Evolutionary conservation across 1,140 invertebrate species (phyloP).

Genomic region (Rhizoglyphus robini): DNA sequence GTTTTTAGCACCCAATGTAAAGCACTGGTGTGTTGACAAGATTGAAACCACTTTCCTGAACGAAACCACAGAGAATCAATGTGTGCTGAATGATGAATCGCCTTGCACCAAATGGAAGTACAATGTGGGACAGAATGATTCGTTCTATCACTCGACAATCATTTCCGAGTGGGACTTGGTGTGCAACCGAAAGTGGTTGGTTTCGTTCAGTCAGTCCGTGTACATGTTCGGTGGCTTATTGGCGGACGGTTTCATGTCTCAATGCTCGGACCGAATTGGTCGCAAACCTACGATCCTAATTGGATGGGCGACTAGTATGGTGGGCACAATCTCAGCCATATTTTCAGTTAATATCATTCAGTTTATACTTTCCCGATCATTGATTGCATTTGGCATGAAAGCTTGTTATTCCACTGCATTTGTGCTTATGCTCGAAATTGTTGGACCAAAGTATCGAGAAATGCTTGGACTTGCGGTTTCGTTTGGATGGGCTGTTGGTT

Average conservation of each 20-base stretch:
- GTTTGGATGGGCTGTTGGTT: conserved; percentile 62
- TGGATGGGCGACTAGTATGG: conserved; percentile 19
- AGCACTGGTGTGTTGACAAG: conserved; percentile 21
- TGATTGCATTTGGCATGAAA: conserved; percentile 11
- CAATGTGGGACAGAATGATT: conserved; percentile 20
- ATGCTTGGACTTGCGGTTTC: conserved; percentile 59
- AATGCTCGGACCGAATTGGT: conserved; percentile 57
- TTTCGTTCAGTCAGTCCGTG: conserved; percentile 55
- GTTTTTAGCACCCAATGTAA: conserved; percentile 19
- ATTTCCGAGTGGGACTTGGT: conserved; percentile 49
- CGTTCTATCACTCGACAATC: conserved; percentile 21
- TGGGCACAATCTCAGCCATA: neutral
- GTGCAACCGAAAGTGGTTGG: conserved; percentile 50
- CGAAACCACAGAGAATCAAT: neutral
- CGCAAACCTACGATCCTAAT: conserved; percentile 22
- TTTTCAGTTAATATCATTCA: conserved; percentile 10
- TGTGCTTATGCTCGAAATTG: conserved; percentile 58
- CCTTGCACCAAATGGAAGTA: conserved; percentile 22
- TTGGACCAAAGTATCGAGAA: conserved; percentile 54
- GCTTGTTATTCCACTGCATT: conserved; percentile 2
- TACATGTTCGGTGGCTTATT: conserved; percentile 69
- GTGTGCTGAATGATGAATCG: neutral
- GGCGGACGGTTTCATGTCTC: conserved; percentile 63
- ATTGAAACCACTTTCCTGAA: neutral
- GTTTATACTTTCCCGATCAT: conserved; percentile 13